These are phyloP conservation scores for Priocnemis perturbator DNA, from an alignment of 2,888 invertebrate species.

Conservation along the genomic window DNA sequence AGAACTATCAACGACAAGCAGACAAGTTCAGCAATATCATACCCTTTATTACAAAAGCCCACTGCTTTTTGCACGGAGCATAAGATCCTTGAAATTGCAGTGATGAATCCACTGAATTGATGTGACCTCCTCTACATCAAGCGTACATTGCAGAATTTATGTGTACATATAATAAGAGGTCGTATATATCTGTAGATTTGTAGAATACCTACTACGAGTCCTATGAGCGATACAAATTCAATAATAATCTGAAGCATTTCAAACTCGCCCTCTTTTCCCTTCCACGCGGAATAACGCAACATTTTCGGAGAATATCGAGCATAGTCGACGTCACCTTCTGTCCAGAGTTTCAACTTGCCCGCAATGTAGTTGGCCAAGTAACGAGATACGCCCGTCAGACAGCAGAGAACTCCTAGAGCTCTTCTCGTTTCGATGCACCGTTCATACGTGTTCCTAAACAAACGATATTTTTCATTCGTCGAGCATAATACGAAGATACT, in stretches of 20 bases:
- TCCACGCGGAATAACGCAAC: conserved; percentile 65
- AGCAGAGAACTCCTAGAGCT: conserved; percentile 62
- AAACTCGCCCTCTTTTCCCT: conserved; percentile 55
- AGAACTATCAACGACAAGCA: too few relatives aligned
- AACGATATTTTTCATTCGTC: too few relatives aligned
- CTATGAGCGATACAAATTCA: conserved; percentile 64
- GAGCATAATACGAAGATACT: too few relatives aligned
- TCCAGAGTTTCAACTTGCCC: conserved; percentile 59
- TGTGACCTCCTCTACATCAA: conserved; percentile 68
- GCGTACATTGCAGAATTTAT: conserved; percentile 9
- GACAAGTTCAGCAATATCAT: too few relatives aligned
- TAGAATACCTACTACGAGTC: conserved; percentile 61
- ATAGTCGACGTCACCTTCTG: conserved; percentile 57
- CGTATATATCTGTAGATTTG: conserved; percentile 1
- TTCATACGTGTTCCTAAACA: conserved; percentile 46
- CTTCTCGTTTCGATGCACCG: conserved; percentile 70
- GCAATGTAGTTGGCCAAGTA: conserved; percentile 68
- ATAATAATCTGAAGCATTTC: conserved; percentile 68
- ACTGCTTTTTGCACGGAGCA: conserved; percentile 62
- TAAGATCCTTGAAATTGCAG: conserved; percentile 62
- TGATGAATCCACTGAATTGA: conserved; percentile 71
- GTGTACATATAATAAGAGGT: not conserved
- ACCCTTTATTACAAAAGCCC: conserved; percentile 64
- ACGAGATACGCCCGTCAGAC: conserved; percentile 61
- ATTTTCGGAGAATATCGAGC: conserved; percentile 61